Percentiles rank a stretch among this genome's conserved stretches.
phyloP scores from a whole-genome alignment of 2,113 vertebrate species.

The Monarcha castaneiventris region DNA sequence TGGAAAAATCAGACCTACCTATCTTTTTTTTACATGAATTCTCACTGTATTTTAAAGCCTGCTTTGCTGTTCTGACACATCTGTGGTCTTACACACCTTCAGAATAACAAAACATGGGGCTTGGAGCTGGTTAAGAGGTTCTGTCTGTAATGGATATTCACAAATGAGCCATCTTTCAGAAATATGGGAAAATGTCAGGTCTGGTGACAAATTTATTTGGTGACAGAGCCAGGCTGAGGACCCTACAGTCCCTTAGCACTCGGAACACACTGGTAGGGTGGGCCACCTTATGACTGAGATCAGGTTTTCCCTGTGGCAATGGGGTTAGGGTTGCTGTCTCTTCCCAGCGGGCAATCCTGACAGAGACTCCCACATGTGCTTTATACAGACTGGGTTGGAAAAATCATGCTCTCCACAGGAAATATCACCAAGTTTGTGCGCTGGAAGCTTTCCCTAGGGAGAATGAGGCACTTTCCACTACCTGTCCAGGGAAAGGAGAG shows the following conservation, averaged over 20 bases:
- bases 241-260: neutral
- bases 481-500: neutral
- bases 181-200: neutral
- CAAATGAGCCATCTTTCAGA: neutral
- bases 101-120: neutral
- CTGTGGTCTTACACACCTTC: neutral
- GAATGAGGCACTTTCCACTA: neutral
- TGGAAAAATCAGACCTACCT: neutral
- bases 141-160: neutral
- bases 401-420: neutral
- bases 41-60: neutral
- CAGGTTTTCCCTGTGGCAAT: neutral
- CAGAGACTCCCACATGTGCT: fast-evolving
- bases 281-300: fast-evolving
- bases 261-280: fast-evolving
- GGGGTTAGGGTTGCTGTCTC: neutral
- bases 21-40: no score
- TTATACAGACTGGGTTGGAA: neutral
- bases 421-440: neutral
- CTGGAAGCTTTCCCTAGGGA: neutral
- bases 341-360: neutral
- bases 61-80: neutral
- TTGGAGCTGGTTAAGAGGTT: neutral
- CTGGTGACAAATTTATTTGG: neutral
- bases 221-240: neutral